Base-by-base conservation (phyloP, 2,888 invertebrate genomes). In the Drosophila colorata region DNA sequence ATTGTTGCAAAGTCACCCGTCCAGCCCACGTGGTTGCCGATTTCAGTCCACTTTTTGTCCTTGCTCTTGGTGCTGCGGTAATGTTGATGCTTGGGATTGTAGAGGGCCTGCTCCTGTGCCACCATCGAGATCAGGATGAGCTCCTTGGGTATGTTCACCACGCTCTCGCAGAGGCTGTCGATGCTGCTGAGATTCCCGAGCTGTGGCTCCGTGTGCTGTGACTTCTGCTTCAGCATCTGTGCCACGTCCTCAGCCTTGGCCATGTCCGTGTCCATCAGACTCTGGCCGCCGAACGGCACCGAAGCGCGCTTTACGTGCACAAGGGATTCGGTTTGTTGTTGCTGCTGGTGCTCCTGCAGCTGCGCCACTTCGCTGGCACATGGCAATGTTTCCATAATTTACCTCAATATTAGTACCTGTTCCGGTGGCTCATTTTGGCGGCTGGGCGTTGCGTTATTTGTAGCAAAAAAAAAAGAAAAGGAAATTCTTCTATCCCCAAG, bases 51-150 rank as follows among this genome's bases (percentile, higher is more conserved):
- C 44, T 90, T 88, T 43, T 83, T 80, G 64, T 91, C 90, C 48
- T 90, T 91, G 40, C 81, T 83, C 13, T 85, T 74, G 4, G 82
- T 80, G 63, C 90, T 91, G 43, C 91, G 81, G 69, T 91, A 91
- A 47, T 87, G 80, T 13, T 87, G 82, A 60, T 91, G 91, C 65
- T 91, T 91, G 5, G 90, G 90, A 80, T 91, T 91, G 66, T 90
- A 91, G 4, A 91, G 80, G 1, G 90, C 87, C 56, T 91, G 91
- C 56, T 91, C 89, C 33, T 89, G 89, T 7, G 89, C 78, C 1
- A 91, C 91, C 11, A 91, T 68, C 28, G 85, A 80, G 16, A 91
- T 91, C 20, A 91, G 74, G 28, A 90, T 80, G 16, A 90, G 71
- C 66, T 91, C 90, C 55, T 90, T 90, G 28, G 91, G 86, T 80